Base-by-base conservation (phyloP, 1,140 invertebrate species). In the Drosophila santomea region DNA sequence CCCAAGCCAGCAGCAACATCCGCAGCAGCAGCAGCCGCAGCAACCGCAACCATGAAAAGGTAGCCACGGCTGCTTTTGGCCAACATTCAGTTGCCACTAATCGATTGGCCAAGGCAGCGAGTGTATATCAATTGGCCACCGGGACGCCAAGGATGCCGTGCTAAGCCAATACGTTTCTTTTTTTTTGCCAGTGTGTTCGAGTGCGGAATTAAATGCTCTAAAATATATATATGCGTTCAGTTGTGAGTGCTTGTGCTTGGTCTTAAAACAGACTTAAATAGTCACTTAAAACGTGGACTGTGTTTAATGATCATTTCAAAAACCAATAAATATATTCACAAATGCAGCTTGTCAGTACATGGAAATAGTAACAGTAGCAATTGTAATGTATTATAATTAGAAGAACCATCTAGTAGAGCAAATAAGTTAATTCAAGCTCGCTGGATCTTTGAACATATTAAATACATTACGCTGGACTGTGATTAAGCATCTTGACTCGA, bases 31-130 rank as follows among this genome's bases (percentile, higher is more conserved):
- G 55, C 54, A 54, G 15, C 68, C 23, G 36, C 68, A 72, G 68
- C 69, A 69, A 81, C 71, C 78, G 71, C 82, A 86, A 79, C 79
- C 82, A 88, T 88, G 84, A 88, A 88, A 88, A 88, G 83, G 83
- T 88, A 88, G 79, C 80, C 45, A 56, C 58, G 38, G 63, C 64
- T 39, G 56, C 43, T 77, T 55, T 77, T 69, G 67, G 44, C 47
- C 56, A 59, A 58, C 62, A 69, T 43, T 76, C 83, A 83, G 81
- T 86, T 62, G 61, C 68, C 79, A 56, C 73, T 74, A 86, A 85
- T 80, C 81, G 79, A 84, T 77, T 84, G 80, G 80, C 80, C 80
- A 79, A 82, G 80, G 69, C 50, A 83, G 59, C 64, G 68, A 76
- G 52, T 14, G 52, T 14, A 54, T 20, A 73, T 60, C 15, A 20